Evolutionary conservation across 2,797 vertebrate genomes (phyloP).

Genomic region (Eupleurogrammus muticus): DNA sequence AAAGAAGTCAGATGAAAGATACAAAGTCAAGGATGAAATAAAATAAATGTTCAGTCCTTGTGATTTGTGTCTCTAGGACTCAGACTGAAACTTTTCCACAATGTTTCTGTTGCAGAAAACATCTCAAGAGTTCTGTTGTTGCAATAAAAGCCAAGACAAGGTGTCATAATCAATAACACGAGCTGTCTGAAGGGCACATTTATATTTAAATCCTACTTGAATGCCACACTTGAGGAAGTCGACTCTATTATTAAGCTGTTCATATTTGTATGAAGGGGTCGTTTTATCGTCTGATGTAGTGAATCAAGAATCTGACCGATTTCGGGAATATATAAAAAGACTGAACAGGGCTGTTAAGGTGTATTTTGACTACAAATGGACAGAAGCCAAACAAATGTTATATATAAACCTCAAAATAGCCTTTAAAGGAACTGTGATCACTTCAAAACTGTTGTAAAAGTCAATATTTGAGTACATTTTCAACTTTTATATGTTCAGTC

Average conservation of each 20-base stretch:
- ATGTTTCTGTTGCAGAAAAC: background rate
- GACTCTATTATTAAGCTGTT: background rate
- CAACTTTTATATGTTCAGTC: constrained; percentile 21
- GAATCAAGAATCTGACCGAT: background rate
- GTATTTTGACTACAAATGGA: background rate
- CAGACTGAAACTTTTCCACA: constrained; percentile 7
- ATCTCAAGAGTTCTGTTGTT: background rate
- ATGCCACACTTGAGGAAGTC: background rate
- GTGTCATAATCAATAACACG: background rate
- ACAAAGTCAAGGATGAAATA: background rate
- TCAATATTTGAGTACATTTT: background rate
- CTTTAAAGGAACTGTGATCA: background rate
- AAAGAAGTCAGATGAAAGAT: background rate
- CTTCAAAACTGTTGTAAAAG: background rate
- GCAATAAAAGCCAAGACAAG: background rate
- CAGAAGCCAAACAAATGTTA: background rate
- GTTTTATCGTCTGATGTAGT: background rate
- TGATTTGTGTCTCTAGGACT: background rate
- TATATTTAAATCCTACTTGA: background rate
- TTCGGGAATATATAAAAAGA: background rate
- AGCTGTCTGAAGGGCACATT: constrained; percentile 12
- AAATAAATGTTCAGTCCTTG: background rate
- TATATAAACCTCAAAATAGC: background rate
- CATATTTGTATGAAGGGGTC: background rate
- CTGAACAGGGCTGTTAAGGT: background rate